Evolutionary conservation across 2,888 invertebrate genomes (phyloP).

Genomic region (Napeogenes sylphis): DNA sequence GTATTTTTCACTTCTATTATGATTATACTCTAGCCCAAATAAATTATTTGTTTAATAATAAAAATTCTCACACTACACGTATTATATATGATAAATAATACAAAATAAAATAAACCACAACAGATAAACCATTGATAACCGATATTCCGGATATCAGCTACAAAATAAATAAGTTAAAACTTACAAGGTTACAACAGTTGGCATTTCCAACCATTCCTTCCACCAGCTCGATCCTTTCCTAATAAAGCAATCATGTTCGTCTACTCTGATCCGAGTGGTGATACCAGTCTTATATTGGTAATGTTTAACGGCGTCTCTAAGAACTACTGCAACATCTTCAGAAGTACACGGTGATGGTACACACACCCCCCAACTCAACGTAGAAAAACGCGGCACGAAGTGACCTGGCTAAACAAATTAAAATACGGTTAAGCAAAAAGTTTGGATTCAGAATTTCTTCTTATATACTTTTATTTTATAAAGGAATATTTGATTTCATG

Average conservation of each 20-base stretch:
- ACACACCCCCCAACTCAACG: constrained; percentile 84
- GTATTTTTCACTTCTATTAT: too few relatives aligned
- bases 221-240: constrained; percentile 57
- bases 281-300: constrained; percentile 79
- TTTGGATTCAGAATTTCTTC: constrained; percentile 1
- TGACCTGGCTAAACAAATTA: constrained; percentile 81
- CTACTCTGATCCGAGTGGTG: constrained; percentile 79
- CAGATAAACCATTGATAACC: too few relatives aligned
- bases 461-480: too few relatives aligned
- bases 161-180: constrained; percentile 30
- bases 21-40: too few relatives aligned
- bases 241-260: constrained; percentile 79
- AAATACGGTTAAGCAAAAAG: constrained; percentile 19
- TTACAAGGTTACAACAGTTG: constrained; percentile 66
- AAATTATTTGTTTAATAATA: too few relatives aligned
- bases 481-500: too few relatives aligned
- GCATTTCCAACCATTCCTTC: constrained; percentile 60
- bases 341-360: constrained; percentile 81
- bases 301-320: constrained; percentile 77
- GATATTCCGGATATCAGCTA: too few relatives aligned
- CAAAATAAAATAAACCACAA: neutral
- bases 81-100: constrained; percentile 5
- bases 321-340: constrained; percentile 75
- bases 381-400: constrained; percentile 84
- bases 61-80: too few relatives aligned